Conservation (phyloP, 2,888 invertebrate species). For the Melikaiella ostensackeni region DNA sequence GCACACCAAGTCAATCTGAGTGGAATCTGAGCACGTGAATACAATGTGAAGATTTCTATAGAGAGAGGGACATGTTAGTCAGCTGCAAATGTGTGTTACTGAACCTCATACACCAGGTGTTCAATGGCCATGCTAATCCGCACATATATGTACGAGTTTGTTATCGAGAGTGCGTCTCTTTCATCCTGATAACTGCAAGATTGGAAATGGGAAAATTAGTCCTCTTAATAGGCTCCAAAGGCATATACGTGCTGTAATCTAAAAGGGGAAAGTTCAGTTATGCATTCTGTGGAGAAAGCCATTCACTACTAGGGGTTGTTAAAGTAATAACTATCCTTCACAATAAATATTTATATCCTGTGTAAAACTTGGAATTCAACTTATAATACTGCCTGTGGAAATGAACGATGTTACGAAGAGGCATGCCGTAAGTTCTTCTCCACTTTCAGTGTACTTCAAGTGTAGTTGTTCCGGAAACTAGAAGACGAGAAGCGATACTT, state of each 20-base stretch:
- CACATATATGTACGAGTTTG: neutral
- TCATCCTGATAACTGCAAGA: neutral
- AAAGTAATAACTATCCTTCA: slow-evolving; percentile 12
- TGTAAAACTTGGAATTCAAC: slow-evolving; percentile 36
- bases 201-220: slow-evolving; percentile 5
- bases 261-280: neutral
- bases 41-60: slow-evolving; percentile 26
- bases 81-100: neutral
- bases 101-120: neutral
- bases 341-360: slow-evolving; percentile 37
- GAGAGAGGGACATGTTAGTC: slow-evolving; percentile 16
- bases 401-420: slow-evolving; percentile 30
- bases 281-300: neutral
- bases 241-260: neutral
- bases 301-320: neutral
- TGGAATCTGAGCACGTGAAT: slow-evolving; percentile 23
- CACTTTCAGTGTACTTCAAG: slow-evolving; percentile 30
- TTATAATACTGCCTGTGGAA: slow-evolving; percentile 28
- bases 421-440: slow-evolving; percentile 27
- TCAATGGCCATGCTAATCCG: neutral
- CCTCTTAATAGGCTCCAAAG: neutral
- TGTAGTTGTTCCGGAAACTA: slow-evolving; percentile 34
- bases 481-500: slow-evolving; percentile 33
- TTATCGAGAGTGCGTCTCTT: neutral
- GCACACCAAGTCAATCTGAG: slow-evolving; percentile 46